Percentiles rank a stretch among this genome's conserved stretches.
Conservation (phyloP, 64 coral and sea anemone genomes). For the Cladopsammia gracilis region DNA sequence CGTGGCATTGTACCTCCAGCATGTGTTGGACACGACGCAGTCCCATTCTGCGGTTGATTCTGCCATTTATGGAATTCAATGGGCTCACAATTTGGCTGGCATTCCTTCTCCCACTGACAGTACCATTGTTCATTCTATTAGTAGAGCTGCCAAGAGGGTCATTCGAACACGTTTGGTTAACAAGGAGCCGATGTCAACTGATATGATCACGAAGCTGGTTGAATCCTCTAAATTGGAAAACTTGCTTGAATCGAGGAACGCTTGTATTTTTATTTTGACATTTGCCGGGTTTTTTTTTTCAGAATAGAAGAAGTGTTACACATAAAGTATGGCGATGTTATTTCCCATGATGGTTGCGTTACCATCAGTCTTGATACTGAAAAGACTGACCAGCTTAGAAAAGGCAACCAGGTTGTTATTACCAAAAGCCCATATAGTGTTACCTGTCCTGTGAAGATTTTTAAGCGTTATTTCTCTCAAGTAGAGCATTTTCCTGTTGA, state of each 20-base stretch:
- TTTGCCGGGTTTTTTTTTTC: constrained; percentile 47
- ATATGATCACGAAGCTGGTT: background rate
- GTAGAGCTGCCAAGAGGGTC: constrained; percentile 3
- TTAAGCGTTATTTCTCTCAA: background rate
- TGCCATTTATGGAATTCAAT: constrained; percentile 37
- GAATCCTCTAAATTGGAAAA: background rate
- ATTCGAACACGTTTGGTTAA: background rate
- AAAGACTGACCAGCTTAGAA: constrained; percentile 42
- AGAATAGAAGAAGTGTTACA: constrained; percentile 11
- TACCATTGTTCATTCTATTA: background rate
- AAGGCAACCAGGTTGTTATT: constrained; percentile 26
- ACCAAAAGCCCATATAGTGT: background rate
- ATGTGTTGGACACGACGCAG: background rate
- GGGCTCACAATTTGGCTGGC: constrained; percentile 10
- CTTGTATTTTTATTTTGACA: constrained; percentile 19
- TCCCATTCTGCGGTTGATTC: background rate
- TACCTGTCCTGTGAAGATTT: background rate
- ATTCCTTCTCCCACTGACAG: background rate
- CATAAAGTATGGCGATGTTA: constrained; percentile 12
- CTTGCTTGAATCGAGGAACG: constrained; percentile 6
- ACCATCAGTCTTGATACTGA: constrained; percentile 8
- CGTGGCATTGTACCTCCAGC: constrained; percentile 28
- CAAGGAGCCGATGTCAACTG: constrained; percentile 16
- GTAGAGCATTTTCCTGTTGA: background rate
- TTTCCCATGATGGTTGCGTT: constrained; percentile 16